Base-by-base conservation (phyloP, 2,113 vertebrate species). In the Thunnus thynnus region DNA sequence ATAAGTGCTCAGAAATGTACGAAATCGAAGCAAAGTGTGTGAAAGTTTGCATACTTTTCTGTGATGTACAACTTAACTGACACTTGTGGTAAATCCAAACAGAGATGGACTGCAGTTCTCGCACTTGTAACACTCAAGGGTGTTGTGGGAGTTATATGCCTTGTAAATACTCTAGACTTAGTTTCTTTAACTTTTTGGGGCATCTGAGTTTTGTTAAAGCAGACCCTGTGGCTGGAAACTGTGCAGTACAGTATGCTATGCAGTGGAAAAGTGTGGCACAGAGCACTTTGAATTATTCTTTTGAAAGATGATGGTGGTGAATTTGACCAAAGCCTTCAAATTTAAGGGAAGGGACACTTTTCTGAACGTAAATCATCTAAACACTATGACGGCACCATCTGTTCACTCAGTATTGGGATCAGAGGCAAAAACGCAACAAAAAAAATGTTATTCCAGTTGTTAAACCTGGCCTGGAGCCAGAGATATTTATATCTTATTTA, bases 81-180 rank as follows among this genome's bases (percentile, higher is more conserved):
- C 46, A 30, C 61, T 20, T 46, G 36, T 41, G 36, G 36, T 41
- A 9, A 41, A 41, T 36, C 25, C 30, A 3, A 25, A 47, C 32
- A 30, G 62, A 5, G 5, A 64, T 2, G 47, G 57, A 64, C 27
- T 46, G 41, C 60, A 47, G 44, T 48, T 80, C 60, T 71, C 50
- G 2, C 54, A 70, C 41, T 48, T 50, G 51, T 72, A 46, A 78
- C 64, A 54, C 56, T 68, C 0, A 11, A 56, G 47, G 17, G 41
- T 48, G 54, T 63, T 16, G 64, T 57, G 3, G 55, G 44, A 48
- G 69, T 52, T 44, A 57, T 66, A 67, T 44, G 78, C 70, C 73
- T 70, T 92, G 91, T 94, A 92, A 90, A 92, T 92, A 90, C 22
- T 82, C 25, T 78, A 79, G 60, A 78, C 9, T 48, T 85, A 78